Base-by-base conservation (phyloP, 2,888 invertebrate genomes). In the Thyatira batis region DNA sequence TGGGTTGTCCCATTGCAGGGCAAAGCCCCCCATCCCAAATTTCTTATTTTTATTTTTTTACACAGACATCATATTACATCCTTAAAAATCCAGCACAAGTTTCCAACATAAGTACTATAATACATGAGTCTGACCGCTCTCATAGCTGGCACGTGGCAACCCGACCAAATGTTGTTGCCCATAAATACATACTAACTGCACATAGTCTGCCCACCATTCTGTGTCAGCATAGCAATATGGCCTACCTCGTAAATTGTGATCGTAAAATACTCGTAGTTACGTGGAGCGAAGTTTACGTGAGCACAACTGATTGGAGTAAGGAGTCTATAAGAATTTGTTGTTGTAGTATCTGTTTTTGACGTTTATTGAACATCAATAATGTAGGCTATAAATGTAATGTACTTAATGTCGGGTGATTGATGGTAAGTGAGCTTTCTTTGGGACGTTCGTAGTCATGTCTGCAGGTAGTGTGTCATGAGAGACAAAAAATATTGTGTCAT, bases 171-270 rank as follows among this genome's bases (percentile, higher is more conserved):
- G 39, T 39, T 39, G 39, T 39, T 1, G 17, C 13, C 39, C 51
- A 55, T 62, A 60, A 58, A 64, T 62, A 61, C 55, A 63, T 59
- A 73, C 64, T 58, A 60, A 57, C 53, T 49, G 27, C 45, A 53
- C 49, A 63, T 64, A 65, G 55, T 50, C 56, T 54, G 51, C 57
- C 64, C 66, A 57, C 67, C 66, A 69, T 72, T 65, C 69, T 65
- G 64, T 67, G 66, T 69, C 70, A 67, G 69, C 68, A 59, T 63
- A 69, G 56, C 74, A 82, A 77, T 71, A 78, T 75, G 69, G 71
- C 69, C 57, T 55, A 57, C 63, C 61, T 73, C 78, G 69, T 84
- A 84, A 84, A 84, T 80, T 69, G 68, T 66, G 71, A 61, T 74
- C 82, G 76, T 82, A 79, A 82, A 81, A n/a, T n/a, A n/a, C n/a